phyloP scores from a whole-genome alignment of 53 echinoderm and acorn worm genomes.

The Paracentrotus lividus region DNA sequence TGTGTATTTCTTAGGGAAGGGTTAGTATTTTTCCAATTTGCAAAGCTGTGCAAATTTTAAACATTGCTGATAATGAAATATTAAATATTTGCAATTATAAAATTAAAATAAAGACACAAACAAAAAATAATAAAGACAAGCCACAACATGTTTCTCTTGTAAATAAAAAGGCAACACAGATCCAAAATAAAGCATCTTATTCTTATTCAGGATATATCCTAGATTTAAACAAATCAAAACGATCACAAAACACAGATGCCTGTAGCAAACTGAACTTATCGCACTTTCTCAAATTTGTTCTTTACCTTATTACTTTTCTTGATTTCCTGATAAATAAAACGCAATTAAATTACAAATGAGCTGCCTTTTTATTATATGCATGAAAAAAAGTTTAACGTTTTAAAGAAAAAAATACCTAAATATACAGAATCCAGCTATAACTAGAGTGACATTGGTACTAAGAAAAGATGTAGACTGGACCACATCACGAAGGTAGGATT shows the following conservation, averaged over 20 bases:
- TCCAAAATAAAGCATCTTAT: background rate
- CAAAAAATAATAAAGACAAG: background rate
- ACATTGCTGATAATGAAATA: no score
- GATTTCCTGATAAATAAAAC: background rate
- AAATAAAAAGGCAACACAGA: background rate
- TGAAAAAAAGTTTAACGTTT: no score
- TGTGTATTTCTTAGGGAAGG: no score
- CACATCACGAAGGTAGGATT: slow-evolving; percentile 73
- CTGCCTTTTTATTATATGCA: background rate
- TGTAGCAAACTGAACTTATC: no score
- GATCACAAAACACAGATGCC: background rate
- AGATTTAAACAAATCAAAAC: background rate
- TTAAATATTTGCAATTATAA: background rate
- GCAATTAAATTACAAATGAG: background rate
- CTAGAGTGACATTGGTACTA: slow-evolving; percentile 74
- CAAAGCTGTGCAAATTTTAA: no score
- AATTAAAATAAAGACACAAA: background rate
- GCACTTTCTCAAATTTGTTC: no score
- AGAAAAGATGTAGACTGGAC: slow-evolving; percentile 81
- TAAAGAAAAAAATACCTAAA: slow-evolving; percentile 76
- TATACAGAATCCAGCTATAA: slow-evolving; percentile 77
- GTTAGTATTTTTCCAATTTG: no score
- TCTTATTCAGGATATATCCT: background rate
- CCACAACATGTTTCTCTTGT: background rate
- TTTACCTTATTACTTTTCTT: background rate